Evolutionary conservation across 1,140 invertebrate genomes (phyloP).

Genomic region (Eriosoma lanigerum): DNA sequence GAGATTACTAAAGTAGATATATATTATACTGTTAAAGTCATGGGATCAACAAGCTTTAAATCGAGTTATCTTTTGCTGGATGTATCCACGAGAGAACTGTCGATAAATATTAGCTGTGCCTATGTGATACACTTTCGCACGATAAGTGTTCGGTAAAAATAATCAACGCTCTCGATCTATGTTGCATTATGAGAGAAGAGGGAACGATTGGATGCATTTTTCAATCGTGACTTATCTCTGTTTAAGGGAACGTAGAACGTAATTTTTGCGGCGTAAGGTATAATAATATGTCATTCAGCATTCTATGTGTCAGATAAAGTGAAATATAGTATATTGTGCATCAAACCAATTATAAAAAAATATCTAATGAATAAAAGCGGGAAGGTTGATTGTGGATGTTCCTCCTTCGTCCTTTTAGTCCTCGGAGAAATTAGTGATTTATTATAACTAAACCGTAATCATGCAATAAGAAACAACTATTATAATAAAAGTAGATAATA

Average conservation of each 20-base stretch:
- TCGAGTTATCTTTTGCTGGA: constrained; percentile 7
- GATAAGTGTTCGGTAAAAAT: constrained; percentile 7
- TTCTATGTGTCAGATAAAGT: background rate
- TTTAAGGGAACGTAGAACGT: background rate
- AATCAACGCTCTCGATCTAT: background rate
- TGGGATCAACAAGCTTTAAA: constrained; percentile 6
- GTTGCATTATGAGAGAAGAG: background rate
- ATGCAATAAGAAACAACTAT: no score
- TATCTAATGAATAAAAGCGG: no score
- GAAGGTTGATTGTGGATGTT: no score
- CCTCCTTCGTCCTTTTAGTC: no score
- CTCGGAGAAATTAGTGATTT: no score
- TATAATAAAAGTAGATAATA: no score
- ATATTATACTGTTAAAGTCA: background rate
- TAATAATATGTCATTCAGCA: background rate
- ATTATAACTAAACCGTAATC: no score
- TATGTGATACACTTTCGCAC: background rate
- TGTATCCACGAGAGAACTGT: background rate
- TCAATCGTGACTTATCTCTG: constrained; percentile 32
- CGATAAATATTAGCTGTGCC: constrained; percentile 1
- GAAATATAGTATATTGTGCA: no score
- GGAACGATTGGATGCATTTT: background rate
- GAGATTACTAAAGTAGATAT: constrained; percentile 2
- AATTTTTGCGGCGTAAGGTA: background rate
- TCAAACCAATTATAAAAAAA: no score